A percentile compares a stretch with the other conserved stretches of the same genome.
These are phyloP conservation scores for Aegithalos caudatus DNA, from an alignment of 2,113 vertebrate genomes.

Conservation along the genomic window DNA sequence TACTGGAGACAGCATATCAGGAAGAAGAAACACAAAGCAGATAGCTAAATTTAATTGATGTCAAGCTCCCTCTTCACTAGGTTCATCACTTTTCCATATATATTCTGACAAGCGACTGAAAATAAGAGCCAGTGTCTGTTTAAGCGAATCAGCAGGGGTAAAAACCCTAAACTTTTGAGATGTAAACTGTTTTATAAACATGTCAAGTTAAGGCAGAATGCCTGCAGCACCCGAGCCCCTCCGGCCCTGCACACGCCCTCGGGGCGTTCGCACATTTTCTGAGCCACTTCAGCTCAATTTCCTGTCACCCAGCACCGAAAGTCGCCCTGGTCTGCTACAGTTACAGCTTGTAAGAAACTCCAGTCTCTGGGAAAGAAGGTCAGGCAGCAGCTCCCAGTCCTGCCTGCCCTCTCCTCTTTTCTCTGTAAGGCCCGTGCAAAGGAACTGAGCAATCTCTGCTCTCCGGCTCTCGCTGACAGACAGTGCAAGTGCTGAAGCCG, in stretches of 20 bases:
- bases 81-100: constrained; percentile 50
- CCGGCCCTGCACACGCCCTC: neutral
- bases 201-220: constrained; percentile 49
- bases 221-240: constrained; percentile 24
- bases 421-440: neutral
- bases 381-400: neutral
- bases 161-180: constrained; percentile 45
- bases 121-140: constrained; percentile 37
- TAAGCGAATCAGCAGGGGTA: constrained; percentile 48
- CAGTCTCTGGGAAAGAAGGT: neutral
- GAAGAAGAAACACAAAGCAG: constrained; percentile 39
- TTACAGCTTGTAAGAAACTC: neutral
- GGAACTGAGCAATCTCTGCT: neutral
- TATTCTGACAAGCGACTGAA: constrained; percentile 53
- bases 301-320: neutral
- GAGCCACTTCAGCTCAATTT: neutral
- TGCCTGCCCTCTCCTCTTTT: neutral
- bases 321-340: neutral
- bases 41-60: constrained; percentile 56
- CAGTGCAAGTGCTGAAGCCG: neutral
- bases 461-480: neutral
- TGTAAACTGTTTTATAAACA: constrained; percentile 65
- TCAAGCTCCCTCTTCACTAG: constrained; percentile 40
- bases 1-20: neutral
- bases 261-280: neutral